Conservation (phyloP, 2,113 vertebrate genomes). For the Gavialis gangeticus region DNA sequence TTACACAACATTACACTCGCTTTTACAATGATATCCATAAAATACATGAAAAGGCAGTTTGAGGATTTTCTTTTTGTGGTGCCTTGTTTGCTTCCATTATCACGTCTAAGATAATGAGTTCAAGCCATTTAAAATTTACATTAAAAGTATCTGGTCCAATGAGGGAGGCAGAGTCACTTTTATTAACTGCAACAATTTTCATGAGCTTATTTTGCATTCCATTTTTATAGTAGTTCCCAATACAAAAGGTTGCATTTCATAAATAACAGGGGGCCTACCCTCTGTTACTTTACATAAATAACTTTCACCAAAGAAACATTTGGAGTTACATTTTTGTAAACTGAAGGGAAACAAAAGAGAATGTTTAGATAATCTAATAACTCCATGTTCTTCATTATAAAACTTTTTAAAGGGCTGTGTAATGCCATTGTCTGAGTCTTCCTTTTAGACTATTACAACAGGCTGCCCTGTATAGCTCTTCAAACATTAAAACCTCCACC, state of each 20-base stretch:
- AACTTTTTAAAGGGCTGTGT: background rate
- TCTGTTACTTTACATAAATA: background rate
- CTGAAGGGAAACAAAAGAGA: background rate
- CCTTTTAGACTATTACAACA: background rate
- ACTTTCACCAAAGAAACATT: background rate
- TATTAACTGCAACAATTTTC: background rate
- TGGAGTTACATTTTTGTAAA: background rate
- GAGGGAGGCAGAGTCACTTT: background rate
- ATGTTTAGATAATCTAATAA: background rate
- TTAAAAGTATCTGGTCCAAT: background rate
- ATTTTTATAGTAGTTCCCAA: background rate
- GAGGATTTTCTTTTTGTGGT: background rate
- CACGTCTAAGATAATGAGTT: background rate
- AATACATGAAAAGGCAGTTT: background rate
- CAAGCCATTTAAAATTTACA: background rate
- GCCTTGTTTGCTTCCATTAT: background rate
- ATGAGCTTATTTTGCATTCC: background rate
- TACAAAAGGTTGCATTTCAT: background rate
- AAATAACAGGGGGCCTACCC: background rate
- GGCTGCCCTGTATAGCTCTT: background rate
- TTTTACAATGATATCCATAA: background rate
- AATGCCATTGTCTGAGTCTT: background rate
- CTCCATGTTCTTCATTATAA: background rate
- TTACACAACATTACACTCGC: background rate
- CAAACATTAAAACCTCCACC: background rate